Percentiles rank a stretch among this genome's conserved stretches.
These are phyloP conservation scores for Malurus cyaneus DNA, from an alignment of 2,113 vertebrate genomes.

Conservation along the genomic window DNA sequence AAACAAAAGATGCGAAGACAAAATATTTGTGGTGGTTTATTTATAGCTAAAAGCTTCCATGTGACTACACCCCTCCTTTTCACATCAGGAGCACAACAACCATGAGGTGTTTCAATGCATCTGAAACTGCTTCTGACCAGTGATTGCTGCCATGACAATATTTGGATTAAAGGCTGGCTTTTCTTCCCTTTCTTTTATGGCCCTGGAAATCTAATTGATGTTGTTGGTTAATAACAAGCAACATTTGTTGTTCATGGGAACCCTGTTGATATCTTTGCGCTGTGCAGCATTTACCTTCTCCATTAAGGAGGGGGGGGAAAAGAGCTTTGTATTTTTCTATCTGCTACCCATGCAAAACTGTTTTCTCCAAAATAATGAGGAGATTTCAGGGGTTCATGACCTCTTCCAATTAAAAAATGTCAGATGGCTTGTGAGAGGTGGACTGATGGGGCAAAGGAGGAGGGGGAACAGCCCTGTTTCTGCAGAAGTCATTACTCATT, in stretches of 20 bases:
- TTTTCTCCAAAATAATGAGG: background rate
- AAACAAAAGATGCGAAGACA: background rate
- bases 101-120: background rate
- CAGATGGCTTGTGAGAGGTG: background rate
- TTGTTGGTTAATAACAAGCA: background rate
- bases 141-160: background rate
- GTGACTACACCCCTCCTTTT: background rate
- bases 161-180: background rate
- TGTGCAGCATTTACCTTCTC: background rate
- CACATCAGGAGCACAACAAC: background rate
- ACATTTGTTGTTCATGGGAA: background rate
- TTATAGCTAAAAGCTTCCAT: background rate
- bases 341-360: background rate
- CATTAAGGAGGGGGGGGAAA: background rate
- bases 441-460: background rate
- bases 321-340: background rate
- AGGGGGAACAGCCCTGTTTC: background rate
- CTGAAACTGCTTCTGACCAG: background rate
- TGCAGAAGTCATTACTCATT: background rate
- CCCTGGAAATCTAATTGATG: background rate
- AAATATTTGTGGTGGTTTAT: background rate
- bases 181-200: background rate
- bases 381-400: background rate
- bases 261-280: background rate
- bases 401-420: background rate